phyloP scores from a whole-genome alignment of 2,797 vertebrate genomes.

The Stomatorhinus walkeri region DNA sequence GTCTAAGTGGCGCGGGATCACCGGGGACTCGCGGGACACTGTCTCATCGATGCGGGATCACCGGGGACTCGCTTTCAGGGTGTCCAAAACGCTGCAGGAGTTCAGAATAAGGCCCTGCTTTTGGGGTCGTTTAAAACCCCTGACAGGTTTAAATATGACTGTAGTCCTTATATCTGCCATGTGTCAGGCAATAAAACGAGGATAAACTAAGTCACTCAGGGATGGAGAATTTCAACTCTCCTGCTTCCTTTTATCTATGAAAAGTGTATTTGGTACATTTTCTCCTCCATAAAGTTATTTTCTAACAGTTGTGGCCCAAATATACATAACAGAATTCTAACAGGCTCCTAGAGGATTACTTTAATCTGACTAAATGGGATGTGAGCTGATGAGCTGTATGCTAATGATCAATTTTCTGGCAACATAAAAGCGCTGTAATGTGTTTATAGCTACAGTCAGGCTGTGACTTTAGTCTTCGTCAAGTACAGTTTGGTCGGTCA shows the following conservation, averaged over 20 bases:
- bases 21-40: neutral
- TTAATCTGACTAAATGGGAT: neutral
- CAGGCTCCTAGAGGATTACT: neutral
- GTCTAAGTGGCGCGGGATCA: neutral
- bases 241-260: neutral
- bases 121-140: neutral
- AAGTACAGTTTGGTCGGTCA: constrained; percentile 8
- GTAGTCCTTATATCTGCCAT: neutral
- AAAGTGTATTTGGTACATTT: neutral
- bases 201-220: neutral
- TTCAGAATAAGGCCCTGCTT: neutral
- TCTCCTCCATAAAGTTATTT: neutral
- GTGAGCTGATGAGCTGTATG: neutral
- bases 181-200: neutral
- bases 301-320: neutral
- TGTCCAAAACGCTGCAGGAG: neutral
- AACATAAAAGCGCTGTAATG: neutral
- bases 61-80: neutral
- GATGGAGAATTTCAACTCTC: neutral
- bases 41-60: neutral
- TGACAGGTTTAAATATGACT: neutral
- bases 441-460: neutral
- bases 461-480: neutral
- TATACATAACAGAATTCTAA: neutral
- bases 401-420: neutral